phyloP scores from a whole-genome alignment of 37 sponge, comb jelly and placozoan genomes.

The Aphrocallistes beatrix region DNA sequence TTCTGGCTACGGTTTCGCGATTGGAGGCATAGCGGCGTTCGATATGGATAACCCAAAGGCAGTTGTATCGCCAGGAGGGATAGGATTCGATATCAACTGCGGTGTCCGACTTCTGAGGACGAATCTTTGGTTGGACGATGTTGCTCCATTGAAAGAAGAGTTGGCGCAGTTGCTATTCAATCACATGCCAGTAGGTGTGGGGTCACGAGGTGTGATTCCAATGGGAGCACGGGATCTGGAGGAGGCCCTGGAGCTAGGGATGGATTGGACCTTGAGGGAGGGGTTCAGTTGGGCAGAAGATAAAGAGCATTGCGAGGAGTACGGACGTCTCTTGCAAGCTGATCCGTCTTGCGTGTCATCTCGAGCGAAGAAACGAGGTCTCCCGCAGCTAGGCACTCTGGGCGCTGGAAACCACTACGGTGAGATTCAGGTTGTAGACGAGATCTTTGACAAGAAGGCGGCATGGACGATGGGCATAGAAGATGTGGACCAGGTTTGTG shows the following conservation, averaged over 20 bases:
- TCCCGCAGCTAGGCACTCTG: constrained; percentile 91
- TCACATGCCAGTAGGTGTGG: constrained; percentile 99
- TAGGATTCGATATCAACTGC: constrained; percentile 99
- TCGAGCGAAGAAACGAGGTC: constrained; percentile 93
- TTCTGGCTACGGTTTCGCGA: constrained; percentile 97
- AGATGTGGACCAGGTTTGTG: constrained; percentile 80
- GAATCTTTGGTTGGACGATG: constrained; percentile 78
- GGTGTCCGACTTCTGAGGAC: constrained; percentile 91
- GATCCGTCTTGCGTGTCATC: constrained; percentile 77
- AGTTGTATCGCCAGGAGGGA: constrained; percentile 94
- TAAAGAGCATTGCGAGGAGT: constrained; percentile 99
- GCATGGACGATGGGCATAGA: constrained; percentile 93
- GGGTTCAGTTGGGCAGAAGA: constrained; percentile 90
- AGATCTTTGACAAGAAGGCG: constrained; percentile 81
- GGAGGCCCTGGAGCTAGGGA: constrained; percentile 96
- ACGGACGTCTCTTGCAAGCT: constrained; percentile 94
- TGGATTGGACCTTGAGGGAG: constrained; percentile 98
- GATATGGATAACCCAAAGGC: constrained; percentile 78
- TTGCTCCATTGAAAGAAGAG: constrained; percentile 81
- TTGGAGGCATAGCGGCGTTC: constrained; percentile 97
- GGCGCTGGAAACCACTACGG: constrained; percentile 99
- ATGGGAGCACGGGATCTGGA: constrained; percentile 93
- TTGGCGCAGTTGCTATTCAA: constrained; percentile 92
- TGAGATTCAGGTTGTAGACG: constrained; percentile 98
- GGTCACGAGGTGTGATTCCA: constrained; percentile 94